Evolutionary conservation across 2,888 invertebrate genomes (phyloP).

Genomic region (Allophyes oxyacanthae): DNA sequence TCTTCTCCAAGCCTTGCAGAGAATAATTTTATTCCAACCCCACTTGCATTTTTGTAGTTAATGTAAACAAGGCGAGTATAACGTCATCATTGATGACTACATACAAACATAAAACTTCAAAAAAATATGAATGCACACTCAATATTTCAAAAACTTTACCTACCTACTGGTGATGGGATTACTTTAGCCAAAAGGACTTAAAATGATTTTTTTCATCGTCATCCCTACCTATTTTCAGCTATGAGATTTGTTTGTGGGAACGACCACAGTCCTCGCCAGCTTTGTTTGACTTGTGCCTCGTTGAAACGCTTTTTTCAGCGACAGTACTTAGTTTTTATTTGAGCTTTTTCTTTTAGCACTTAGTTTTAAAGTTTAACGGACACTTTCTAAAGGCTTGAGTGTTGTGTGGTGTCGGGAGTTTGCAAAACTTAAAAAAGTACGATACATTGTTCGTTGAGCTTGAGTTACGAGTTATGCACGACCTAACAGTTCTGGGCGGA

Average conservation of each 20-base stretch:
- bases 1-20: no score
- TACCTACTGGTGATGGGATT: constrained; percentile 1
- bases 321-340: constrained; percentile 29
- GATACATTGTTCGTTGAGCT: constrained; percentile 12
- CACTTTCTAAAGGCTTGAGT: constrained; percentile 14
- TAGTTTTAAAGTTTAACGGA: constrained; percentile 29
- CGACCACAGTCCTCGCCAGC: constrained; percentile 49
- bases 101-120: no score
- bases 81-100: no score
- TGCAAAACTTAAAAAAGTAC: constrained; percentile 4
- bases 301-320: constrained; percentile 44
- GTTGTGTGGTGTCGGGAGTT: constrained; percentile 30
- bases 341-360: constrained; percentile 30
- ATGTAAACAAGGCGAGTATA: not conserved
- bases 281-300: constrained; percentile 56
- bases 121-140: not conserved
- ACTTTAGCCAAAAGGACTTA: not conserved
- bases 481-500: constrained; percentile 10
- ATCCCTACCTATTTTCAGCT: constrained; percentile 38
- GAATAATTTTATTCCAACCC: constrained; percentile 1
- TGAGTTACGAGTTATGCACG: constrained; percentile 24
- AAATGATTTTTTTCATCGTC: constrained; percentile 24
- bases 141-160: not conserved
- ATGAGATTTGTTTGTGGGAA: constrained; percentile 60
- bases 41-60: not conserved